Percentiles rank a stretch among this genome's conserved stretches.
Evolutionary conservation across 1,140 invertebrate species (phyloP).

Genomic region (Hylyphantes graminicola): DNA sequence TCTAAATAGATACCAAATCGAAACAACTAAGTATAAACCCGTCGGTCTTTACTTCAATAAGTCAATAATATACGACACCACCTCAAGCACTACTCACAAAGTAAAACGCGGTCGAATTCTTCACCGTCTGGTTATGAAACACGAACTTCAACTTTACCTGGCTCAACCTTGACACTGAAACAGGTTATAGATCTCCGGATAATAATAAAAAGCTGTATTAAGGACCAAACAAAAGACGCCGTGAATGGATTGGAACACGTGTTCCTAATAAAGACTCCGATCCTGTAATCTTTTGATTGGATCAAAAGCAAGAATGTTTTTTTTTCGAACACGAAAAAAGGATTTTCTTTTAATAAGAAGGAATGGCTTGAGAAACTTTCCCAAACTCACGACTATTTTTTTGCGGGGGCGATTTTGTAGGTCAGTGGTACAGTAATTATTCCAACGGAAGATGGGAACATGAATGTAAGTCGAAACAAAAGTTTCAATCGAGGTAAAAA

Average conservation of each 20-base stretch:
- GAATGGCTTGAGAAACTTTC: background rate
- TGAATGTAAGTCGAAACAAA: background rate
- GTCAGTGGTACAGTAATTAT: background rate
- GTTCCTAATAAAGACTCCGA: background rate
- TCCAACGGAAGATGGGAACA: background rate
- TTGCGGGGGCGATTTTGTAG: background rate
- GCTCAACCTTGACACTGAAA: constrained; percentile 22
- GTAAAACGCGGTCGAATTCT: no score
- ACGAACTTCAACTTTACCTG: background rate
- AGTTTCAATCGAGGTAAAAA: background rate
- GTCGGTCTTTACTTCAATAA: no score
- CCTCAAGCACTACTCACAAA: no score
- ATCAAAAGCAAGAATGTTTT: background rate
- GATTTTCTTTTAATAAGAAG: background rate
- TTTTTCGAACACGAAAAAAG: background rate
- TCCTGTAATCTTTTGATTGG: constrained; percentile 1
- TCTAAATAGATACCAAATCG: no score
- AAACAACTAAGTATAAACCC: no score
- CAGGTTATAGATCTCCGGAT: constrained; percentile 6
- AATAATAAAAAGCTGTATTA: background rate
- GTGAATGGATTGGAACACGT: constrained; percentile 6
- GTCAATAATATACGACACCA: no score
- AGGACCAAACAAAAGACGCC: background rate
- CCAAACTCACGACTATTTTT: background rate
- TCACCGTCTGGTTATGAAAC: no score